These are phyloP conservation scores for Urosaurus nigricauda DNA, from an alignment of 2,797 vertebrate genomes.

Conservation along the genomic window DNA sequence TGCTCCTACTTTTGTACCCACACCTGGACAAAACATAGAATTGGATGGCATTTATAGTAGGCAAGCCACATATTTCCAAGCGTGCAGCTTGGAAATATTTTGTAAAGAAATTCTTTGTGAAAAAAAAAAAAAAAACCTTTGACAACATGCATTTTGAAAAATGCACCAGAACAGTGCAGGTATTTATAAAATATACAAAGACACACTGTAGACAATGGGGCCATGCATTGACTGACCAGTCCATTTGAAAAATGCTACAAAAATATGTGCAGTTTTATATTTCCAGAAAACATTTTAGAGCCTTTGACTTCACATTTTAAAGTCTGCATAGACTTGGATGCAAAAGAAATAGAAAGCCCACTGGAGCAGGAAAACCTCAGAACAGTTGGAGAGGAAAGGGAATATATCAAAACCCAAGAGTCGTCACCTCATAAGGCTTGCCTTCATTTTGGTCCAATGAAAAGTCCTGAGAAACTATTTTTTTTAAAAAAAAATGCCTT, in stretches of 20 bases:
- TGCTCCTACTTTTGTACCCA: background rate
- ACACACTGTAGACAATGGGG: too few relatives aligned
- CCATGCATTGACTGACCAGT: too few relatives aligned
- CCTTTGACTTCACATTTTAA: too few relatives aligned
- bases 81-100: too few relatives aligned
- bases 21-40: too few relatives aligned
- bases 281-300: too few relatives aligned
- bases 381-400: background rate
- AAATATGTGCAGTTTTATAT: too few relatives aligned
- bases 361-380: background rate
- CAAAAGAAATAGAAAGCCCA: too few relatives aligned
- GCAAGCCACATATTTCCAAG: too few relatives aligned
- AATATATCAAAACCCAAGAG: background rate
- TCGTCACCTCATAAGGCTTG: background rate
- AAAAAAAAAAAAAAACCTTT: background rate
- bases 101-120: background rate
- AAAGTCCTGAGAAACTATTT: background rate
- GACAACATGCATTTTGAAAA: background rate
- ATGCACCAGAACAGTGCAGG: background rate
- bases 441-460: background rate
- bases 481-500: background rate
- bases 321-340: too few relatives aligned
- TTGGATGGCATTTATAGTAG: too few relatives aligned
- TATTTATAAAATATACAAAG: background rate
- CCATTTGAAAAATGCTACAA: too few relatives aligned